Evolutionary conservation across 2,888 invertebrate genomes (phyloP).

Genomic region (Brachyptera risi): DNA sequence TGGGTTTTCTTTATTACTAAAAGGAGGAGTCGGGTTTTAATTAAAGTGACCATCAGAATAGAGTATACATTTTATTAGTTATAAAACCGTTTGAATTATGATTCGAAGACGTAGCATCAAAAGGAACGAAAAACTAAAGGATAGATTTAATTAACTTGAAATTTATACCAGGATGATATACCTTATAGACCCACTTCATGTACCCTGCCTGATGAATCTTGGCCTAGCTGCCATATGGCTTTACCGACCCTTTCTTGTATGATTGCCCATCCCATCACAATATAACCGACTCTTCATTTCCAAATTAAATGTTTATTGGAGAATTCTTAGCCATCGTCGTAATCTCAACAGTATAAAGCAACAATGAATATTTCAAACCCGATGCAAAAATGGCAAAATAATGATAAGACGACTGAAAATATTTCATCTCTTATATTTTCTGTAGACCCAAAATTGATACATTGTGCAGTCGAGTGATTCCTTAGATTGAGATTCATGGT

Average conservation of each 20-base stretch:
- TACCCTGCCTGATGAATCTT: neutral
- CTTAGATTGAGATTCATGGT: no score
- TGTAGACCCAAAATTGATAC: no score
- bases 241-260: neutral
- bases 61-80: conserved; percentile 21
- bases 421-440: no score
- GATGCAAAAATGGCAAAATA: no score
- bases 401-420: no score
- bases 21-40: conserved; percentile 28
- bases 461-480: no score
- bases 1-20: neutral
- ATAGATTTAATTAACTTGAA: conserved; percentile 24
- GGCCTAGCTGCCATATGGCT: neutral
- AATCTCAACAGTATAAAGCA: no score
- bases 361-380: no score
- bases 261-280: neutral
- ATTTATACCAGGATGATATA: conserved; percentile 19
- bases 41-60: conserved; percentile 23
- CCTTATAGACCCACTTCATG: conserved; percentile 1
- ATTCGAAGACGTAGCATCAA: no score
- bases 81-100: conserved; percentile 24
- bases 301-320: conserved; percentile 1
- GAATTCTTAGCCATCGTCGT: neutral
- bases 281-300: no score
- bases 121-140: conserved; percentile 18